Evolutionary conservation across 1,140 invertebrate species (phyloP).

Genomic region (Magallana ariakensis): DNA sequence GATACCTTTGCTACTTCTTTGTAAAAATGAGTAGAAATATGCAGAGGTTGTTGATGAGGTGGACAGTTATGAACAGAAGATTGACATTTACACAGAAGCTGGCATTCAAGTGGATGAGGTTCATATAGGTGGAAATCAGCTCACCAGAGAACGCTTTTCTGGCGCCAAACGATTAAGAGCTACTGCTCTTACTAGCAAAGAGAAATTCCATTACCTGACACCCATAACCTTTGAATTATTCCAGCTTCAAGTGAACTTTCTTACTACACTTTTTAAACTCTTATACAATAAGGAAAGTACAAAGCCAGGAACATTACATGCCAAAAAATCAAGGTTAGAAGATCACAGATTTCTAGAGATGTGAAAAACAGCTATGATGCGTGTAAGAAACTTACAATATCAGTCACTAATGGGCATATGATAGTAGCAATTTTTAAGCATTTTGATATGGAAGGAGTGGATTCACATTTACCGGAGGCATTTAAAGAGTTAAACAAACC

Average conservation of each 20-base stretch:
- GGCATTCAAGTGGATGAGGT: constrained; percentile 8
- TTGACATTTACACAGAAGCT: constrained; percentile 41
- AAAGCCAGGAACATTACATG: constrained; percentile 42
- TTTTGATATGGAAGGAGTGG: constrained; percentile 36
- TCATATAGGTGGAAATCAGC: constrained; percentile 58
- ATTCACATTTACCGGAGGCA: constrained; percentile 25
- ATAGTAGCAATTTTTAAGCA: constrained; percentile 19
- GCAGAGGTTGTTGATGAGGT: not conserved
- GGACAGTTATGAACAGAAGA: not conserved
- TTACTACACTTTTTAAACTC: constrained; percentile 47
- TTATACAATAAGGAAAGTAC: constrained; percentile 46
- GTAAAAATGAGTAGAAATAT: too few species aligned
- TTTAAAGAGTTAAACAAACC: not conserved
- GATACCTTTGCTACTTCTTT: not conserved
- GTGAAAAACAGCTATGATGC: constrained; percentile 56
- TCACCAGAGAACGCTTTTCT: constrained; percentile 59
- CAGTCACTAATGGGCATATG: constrained; percentile 38
- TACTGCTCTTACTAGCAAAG: constrained; percentile 28
- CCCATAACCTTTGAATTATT: constrained; percentile 65
- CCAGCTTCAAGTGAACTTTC: constrained; percentile 56
- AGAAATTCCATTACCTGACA: constrained; percentile 47
- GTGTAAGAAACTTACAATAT: constrained; percentile 43
- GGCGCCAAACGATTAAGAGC: constrained; percentile 55
- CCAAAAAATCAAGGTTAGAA: constrained; percentile 39
- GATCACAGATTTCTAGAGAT: constrained; percentile 37